Evolutionary conservation across 2,888 invertebrate genomes (phyloP).

Genomic region (Lottia scabra): DNA sequence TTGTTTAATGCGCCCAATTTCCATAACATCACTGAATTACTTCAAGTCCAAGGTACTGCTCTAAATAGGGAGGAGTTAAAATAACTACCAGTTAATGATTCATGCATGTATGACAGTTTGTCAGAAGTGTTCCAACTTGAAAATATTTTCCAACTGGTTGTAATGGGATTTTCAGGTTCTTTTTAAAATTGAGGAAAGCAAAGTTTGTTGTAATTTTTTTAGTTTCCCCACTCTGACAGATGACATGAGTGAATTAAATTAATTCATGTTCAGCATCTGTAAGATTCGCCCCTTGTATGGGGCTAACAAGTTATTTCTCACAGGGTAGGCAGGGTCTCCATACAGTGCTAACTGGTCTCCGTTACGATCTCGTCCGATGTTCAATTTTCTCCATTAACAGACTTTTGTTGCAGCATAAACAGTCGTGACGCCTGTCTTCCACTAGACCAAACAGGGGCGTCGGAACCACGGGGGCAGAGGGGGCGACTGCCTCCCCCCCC

Average conservation of each 20-base stretch:
- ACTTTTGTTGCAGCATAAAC: background rate
- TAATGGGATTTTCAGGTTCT: background rate
- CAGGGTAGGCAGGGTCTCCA: background rate
- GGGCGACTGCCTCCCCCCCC: no score
- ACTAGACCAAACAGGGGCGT: background rate
- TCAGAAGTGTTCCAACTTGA: background rate
- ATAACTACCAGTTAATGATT: background rate
- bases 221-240: conserved; percentile 23
- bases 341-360: background rate
- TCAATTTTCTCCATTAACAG: background rate
- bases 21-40: no score
- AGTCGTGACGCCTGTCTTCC: background rate
- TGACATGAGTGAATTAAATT: conserved; percentile 24
- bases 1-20: no score
- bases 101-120: background rate
- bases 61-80: conserved; percentile 12
- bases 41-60: conserved; percentile 9
- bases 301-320: background rate
- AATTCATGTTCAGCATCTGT: background rate
- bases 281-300: background rate
- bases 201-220: conserved; percentile 10
- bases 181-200: background rate
- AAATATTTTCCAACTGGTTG: background rate
- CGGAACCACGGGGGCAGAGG: no score
- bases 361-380: background rate